These are phyloP conservation scores for Pherbina coryleti DNA, from an alignment of 2,888 invertebrate species.

Conservation along the genomic window DNA sequence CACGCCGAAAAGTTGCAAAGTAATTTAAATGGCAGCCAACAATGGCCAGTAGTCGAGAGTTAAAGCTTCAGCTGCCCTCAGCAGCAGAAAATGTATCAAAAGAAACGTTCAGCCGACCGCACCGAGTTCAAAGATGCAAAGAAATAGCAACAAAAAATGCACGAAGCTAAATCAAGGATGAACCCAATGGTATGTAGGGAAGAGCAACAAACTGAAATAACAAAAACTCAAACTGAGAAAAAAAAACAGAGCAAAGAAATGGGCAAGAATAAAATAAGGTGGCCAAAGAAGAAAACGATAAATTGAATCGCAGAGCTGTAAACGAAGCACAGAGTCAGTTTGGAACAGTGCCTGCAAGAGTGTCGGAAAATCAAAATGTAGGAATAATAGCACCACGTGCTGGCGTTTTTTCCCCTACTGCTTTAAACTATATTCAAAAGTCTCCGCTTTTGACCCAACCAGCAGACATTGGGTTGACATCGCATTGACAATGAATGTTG, in stretches of 20 bases:
- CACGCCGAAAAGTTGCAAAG: constrained; percentile 28
- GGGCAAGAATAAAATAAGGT: neutral
- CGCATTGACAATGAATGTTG: too few relatives aligned
- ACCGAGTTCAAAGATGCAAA: neutral
- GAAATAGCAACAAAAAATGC: neutral
- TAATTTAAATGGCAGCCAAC: constrained; percentile 26
- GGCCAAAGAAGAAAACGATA: neutral
- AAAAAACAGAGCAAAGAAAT: neutral
- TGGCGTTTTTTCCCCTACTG: too few relatives aligned
- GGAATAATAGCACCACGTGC: too few relatives aligned
- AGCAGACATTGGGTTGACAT: too few relatives aligned
- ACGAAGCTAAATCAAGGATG: constrained; percentile 18
- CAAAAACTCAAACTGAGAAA: neutral
- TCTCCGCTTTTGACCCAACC: too few relatives aligned
- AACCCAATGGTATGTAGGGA: neutral
- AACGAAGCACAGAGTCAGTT: neutral
- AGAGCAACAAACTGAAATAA: neutral
- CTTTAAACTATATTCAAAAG: too few relatives aligned
- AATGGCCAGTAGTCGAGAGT: neutral
- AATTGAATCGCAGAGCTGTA: neutral
- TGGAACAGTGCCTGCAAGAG: neutral
- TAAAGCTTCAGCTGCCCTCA: neutral
- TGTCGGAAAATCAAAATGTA: too few relatives aligned
- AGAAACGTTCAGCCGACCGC: too few relatives aligned
- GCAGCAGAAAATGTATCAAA: neutral